phyloP scores from a whole-genome alignment of 2,113 vertebrate species.

The Natator depressus region DNA sequence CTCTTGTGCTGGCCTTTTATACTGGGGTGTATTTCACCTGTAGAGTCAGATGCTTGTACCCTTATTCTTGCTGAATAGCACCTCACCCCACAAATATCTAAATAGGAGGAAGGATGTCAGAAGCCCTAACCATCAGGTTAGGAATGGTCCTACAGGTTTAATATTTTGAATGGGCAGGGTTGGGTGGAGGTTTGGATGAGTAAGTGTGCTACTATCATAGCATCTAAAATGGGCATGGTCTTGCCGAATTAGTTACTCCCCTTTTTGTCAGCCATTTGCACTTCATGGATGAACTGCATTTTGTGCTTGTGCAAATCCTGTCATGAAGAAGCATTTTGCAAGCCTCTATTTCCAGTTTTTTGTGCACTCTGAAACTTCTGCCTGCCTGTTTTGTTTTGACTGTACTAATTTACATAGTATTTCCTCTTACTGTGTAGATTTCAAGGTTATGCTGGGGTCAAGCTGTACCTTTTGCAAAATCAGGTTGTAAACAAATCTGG shows the following conservation, averaged over 20 bases:
- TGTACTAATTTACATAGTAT: slow-evolving; percentile 61
- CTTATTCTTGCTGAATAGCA: background rate
- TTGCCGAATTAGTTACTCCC: background rate
- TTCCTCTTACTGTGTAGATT: slow-evolving; percentile 59
- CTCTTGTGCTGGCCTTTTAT: background rate
- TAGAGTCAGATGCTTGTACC: background rate
- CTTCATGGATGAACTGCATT: background rate
- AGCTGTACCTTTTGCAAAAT: slow-evolving; percentile 59
- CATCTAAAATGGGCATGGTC: background rate
- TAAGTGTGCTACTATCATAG: fast-evolving
- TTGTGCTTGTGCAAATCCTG: background rate
- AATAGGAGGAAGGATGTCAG: background rate
- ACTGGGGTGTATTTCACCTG: background rate
- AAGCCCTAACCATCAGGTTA: background rate
- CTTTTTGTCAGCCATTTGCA: background rate
- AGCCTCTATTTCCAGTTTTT: background rate
- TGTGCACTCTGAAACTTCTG: slow-evolving; percentile 15
- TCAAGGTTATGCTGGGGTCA: slow-evolving; percentile 53
- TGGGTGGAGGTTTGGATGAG: fast-evolving
- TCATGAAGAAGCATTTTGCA: background rate
- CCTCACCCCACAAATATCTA: background rate
- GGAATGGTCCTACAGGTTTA: fast-evolving
- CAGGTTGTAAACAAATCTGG: slow-evolving; percentile 69
- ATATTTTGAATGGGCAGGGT: fast-evolving
- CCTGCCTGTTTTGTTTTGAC: slow-evolving; percentile 49